Evolutionary conservation across 1,140 invertebrate genomes (phyloP).

Genomic region (Steinernema feltiae): DNA sequence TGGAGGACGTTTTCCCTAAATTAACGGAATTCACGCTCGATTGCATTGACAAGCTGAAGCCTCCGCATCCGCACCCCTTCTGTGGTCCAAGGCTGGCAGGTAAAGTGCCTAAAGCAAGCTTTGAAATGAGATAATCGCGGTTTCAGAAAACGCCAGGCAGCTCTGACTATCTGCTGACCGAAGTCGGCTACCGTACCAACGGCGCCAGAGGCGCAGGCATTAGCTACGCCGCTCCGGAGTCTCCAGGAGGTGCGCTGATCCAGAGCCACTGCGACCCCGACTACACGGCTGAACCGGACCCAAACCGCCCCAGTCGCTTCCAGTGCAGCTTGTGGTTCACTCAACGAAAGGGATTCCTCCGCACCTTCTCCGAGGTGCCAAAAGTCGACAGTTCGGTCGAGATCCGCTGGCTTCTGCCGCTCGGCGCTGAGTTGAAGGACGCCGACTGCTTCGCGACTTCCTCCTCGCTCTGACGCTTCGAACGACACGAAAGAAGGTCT

Average conservation of each 20-base stretch:
- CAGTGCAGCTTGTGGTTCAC: background rate
- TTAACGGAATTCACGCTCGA: background rate
- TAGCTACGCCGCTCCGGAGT: background rate
- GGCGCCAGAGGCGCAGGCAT: background rate
- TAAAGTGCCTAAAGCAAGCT: background rate
- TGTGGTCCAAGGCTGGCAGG: background rate
- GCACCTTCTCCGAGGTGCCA: background rate
- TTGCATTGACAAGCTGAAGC: background rate
- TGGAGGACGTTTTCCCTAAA: background rate
- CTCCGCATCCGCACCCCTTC: background rate
- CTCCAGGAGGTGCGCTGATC: background rate
- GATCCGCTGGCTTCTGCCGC: background rate
- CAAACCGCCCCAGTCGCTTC: background rate
- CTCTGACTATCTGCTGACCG: background rate
- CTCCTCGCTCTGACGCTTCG: background rate
- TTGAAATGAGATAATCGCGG: too few species aligned
- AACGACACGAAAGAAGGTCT: background rate
- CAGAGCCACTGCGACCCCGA: background rate
- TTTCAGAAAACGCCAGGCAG: too few species aligned
- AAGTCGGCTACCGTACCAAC: background rate
- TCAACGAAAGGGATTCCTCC: background rate
- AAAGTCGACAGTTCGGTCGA: background rate
- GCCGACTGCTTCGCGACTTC: background rate
- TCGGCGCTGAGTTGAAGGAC: background rate
- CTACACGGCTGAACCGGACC: background rate